Evolutionary conservation across 2,888 invertebrate species (phyloP).

Genomic region (Imbricaverruca yamaguchii): DNA sequence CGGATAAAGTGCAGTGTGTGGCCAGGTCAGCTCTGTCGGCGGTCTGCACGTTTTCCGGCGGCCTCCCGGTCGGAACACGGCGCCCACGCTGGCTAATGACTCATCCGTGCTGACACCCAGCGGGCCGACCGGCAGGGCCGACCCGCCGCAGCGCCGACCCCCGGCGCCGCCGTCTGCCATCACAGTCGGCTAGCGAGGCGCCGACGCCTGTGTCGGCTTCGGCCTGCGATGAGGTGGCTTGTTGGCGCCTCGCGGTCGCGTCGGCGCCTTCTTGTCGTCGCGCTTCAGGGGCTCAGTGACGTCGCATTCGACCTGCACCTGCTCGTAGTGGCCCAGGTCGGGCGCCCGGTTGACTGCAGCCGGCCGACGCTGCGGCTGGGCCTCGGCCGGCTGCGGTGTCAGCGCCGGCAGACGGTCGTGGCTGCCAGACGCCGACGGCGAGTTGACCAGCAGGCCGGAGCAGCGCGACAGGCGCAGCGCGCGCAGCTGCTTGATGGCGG

Average conservation of each 20-base stretch:
- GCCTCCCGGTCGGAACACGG: no score
- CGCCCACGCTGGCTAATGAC: no score
- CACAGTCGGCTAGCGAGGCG: neutral
- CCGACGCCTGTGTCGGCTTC: no score
- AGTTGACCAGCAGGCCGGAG: neutral
- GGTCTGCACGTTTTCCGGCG: no score
- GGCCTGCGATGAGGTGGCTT: neutral
- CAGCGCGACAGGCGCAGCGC: neutral
- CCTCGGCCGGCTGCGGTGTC: neutral
- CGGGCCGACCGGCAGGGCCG: neutral
- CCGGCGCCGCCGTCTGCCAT: neutral
- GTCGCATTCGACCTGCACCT: neutral
- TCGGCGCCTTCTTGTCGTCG: neutral
- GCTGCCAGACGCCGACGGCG: neutral
- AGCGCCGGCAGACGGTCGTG: neutral
- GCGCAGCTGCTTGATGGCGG: slow-evolving; percentile 9
- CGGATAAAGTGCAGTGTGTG: no score
- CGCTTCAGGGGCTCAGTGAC: neutral
- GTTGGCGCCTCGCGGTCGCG: neutral
- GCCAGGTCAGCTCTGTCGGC: no score
- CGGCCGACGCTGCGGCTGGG: neutral
- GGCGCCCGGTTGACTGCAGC: neutral
- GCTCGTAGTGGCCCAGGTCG: slow-evolving; percentile 12
- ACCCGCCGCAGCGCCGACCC: neutral
- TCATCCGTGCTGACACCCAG: no score